Base-by-base conservation (phyloP, 92 coral and sea anemone genomes). In the Heliopora coerulea region DNA sequence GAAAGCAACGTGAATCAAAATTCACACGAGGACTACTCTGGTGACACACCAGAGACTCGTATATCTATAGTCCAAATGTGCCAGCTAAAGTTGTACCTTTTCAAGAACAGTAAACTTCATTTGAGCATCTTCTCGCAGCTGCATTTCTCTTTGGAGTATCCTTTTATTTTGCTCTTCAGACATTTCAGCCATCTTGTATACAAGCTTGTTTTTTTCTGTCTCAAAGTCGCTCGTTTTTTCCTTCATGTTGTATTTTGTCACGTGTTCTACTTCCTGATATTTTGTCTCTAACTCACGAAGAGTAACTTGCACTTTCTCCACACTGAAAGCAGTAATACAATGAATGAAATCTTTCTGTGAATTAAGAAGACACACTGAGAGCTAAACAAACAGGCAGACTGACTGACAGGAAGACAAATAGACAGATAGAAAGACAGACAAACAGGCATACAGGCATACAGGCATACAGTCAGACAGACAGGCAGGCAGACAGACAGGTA, bases 81-180 rank as follows among this genome's bases (percentile, higher is more conserved):
- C n/a, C n/a, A n/a, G n/a, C n/a, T n/a, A n/a, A n/a, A n/a, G 26
- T 3, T 75, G 75, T 27, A 85, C 93, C 90, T 88, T 93, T 67
- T 93, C 98, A 60, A 93, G 86, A 44, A 87, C 48, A 18, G 81
- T 56, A 78, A 91, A 91, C 78, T 91, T 91, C 46, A 96, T 56
- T 48, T 91, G 97, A 31, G 97, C 96, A 59, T 93, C 98, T 65
- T 93, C 98, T 33, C 98, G 80, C 17, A 93, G 84, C 62, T 86
- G 74, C 35, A 93, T 93, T 72, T 93, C 98, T 62, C 91, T 90
- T 80, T 93, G 93, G 28, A 93, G 78, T 56, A 89, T 78, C 72
- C 86, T 93, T 67, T 90, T 87, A 81, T 88, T 85, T 40, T 88
- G 90, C 59, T 93, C 98, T 31, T 93, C 98, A 10, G 88, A 72